phyloP scores from a whole-genome alignment of 2,113 vertebrate species.

The Mungos mungo region DNA sequence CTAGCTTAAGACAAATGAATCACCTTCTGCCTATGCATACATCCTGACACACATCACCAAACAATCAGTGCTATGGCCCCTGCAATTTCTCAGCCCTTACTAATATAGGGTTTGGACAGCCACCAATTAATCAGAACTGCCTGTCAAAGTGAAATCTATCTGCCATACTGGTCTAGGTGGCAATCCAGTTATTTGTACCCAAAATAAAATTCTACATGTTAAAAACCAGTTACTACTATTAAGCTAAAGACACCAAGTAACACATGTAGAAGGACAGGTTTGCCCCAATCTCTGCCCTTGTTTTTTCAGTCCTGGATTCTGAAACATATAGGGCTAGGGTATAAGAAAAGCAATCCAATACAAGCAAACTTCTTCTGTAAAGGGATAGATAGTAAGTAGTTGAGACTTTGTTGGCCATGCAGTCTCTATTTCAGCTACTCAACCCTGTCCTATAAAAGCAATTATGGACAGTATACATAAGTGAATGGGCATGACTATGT shows the following conservation, averaged over 20 bases:
- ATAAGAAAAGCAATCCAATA: background rate
- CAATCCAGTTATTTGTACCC: background rate
- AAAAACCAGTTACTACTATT: background rate
- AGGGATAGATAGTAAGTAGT: background rate
- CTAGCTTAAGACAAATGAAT: background rate
- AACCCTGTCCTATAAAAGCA: background rate
- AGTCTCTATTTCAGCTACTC: background rate
- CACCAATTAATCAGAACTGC: background rate
- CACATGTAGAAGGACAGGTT: background rate
- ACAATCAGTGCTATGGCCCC: background rate
- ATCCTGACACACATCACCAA: background rate
- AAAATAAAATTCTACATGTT: constrained; percentile 9
- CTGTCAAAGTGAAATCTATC: constrained; percentile 21
- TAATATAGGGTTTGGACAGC: background rate
- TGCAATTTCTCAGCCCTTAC: background rate
- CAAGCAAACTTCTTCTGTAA: background rate
- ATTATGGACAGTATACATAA: background rate
- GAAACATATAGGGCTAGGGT: background rate
- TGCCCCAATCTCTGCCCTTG: background rate
- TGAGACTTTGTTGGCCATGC: background rate
- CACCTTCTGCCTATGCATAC: background rate
- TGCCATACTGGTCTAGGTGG: background rate
- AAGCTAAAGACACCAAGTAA: background rate
- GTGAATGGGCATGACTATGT: background rate
- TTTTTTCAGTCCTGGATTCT: background rate